phyloP scores from a whole-genome alignment of 1,140 invertebrate species.

The Caenorhabditis briggsae region DNA sequence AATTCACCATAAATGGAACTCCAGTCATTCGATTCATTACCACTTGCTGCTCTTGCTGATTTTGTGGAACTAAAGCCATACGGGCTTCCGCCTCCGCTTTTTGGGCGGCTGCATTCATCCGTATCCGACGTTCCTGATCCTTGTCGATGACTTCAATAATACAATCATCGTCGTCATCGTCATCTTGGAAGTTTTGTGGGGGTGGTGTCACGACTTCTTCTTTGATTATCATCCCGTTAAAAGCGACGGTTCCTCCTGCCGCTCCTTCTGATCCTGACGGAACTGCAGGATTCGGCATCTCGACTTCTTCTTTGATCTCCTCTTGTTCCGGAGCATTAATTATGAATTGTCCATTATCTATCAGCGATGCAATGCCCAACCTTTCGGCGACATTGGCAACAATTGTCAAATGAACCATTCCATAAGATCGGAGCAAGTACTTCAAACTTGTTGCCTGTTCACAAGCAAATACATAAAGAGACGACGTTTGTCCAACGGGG shows the following conservation, averaged over 20 bases:
- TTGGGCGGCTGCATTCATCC: neutral
- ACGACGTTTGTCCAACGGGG: neutral
- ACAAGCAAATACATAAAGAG: neutral
- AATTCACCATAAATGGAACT: no score
- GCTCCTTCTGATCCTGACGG: no score
- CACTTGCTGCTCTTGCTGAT: neutral
- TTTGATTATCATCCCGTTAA: neutral
- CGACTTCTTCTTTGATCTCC: neutral
- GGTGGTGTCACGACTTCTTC: neutral
- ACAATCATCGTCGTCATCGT: conserved; percentile 29
- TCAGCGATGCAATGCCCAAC: neutral
- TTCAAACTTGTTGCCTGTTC: neutral
- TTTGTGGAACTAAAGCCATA: neutral
- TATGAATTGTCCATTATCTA: no score
- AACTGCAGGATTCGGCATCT: neutral
- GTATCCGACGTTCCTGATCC: conserved; percentile 21
- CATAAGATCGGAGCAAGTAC: neutral
- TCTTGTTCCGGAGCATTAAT: neutral
- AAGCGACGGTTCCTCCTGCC: neutral
- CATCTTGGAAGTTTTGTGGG: neutral
- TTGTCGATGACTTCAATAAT: conserved; percentile 45
- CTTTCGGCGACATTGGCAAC: conserved; percentile 17
- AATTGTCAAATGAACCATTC: conserved; percentile 42
- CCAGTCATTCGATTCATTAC: neutral
- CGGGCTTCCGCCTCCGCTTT: neutral